Evolutionary conservation across 2,113 vertebrate genomes (phyloP), one percentile per base, ranked within the genome.

Genomic region (Tychaedon coryphoeus): DNA sequence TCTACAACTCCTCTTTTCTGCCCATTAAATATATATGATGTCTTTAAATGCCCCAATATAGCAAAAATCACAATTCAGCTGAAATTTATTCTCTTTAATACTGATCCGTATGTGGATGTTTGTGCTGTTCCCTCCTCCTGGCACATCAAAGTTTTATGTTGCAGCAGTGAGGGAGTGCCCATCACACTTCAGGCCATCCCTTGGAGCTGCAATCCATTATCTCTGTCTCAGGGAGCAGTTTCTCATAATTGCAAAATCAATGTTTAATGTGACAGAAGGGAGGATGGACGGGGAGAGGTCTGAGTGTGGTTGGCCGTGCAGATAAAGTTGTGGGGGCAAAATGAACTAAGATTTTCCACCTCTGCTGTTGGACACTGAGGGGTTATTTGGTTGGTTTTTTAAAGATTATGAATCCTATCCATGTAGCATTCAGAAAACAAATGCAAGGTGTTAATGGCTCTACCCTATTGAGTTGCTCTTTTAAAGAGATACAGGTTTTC

Each of bases 191-290:
- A 4, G 88, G 81, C 79, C 19, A 3, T 80, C 77, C 65, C 67
- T 77, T 47, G 24, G 8, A 86, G 51, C 64, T 83, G 60, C 81
- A 65, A 86, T 83, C 25, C n/a, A 67, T 94, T 71, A 93, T 86
- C 75, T 74, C 57, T 93, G 84, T 66, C 92, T 62, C 84, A 24
- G n/a, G 60, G 80, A 93, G 22, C 67, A 76, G 81, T 84, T 97
- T 75, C 73, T 93, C 81, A 75, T 92, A 90, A 93, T 88, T 95
- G 73, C 67, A 58, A 6, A 38, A 77, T 94, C 70, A 97, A 95
- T 92, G 53, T 96, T 97, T 93, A 58, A 95, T 91, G 90, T 86
- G 92, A 40, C 93, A 84, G 43, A 47, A 72, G 77, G 54, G 19
- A n/a, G 75, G 57, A 90, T 86, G 61, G 75, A 86, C 64, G 78